Evolutionary conservation across 2,113 vertebrate genomes (phyloP), one percentile per base, ranked within the genome.

Genomic region (Anseranas semipalmata): DNA sequence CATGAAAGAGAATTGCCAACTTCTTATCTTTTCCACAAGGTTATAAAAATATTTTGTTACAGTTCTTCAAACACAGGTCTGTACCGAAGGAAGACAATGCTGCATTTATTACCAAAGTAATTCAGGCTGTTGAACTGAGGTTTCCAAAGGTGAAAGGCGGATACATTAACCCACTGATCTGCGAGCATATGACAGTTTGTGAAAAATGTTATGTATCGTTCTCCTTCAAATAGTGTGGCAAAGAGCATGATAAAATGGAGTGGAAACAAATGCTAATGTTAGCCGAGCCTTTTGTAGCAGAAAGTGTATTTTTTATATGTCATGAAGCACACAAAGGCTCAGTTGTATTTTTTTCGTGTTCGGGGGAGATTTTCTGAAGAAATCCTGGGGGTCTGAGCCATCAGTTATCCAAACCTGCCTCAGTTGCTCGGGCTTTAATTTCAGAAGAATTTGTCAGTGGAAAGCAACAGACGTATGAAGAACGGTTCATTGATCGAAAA

Each of bases 21-120:
- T 50, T 80, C 89, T 95, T 96, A 93, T 92, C 95, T 89, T 88
- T 86, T 80, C 75, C 72, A 43, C 90, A 75, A 84, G 93, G 93
- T 94, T 96, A 90, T 90, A 88, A 92, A 94, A 96, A 96, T 95
- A 95, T 91, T 94, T 77, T 92, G 95, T 93, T 95, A 71, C 93
- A 73, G 90, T 94, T 83, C 90, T 94, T 93, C 85, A 94, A 92
- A 83, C 68, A 93, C 87, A 80, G 46, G 65, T 30, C 85, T 11
- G 32, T 77, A 71, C 62, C 77, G 87, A 90, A 74, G 74, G 62
- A 35, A 88, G 91, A 94, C 93, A 96, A 96, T 95, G 8, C 72
- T 35, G 50, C 83, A 25, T 88, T 97, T 97, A 96, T 93, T 86
- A 81, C 88, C 37, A 14, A 7, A 75, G 92, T 88, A 88, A 90